Evolutionary conservation across 2,113 vertebrate genomes (phyloP).

Genomic region (Tetrao urogallus): DNA sequence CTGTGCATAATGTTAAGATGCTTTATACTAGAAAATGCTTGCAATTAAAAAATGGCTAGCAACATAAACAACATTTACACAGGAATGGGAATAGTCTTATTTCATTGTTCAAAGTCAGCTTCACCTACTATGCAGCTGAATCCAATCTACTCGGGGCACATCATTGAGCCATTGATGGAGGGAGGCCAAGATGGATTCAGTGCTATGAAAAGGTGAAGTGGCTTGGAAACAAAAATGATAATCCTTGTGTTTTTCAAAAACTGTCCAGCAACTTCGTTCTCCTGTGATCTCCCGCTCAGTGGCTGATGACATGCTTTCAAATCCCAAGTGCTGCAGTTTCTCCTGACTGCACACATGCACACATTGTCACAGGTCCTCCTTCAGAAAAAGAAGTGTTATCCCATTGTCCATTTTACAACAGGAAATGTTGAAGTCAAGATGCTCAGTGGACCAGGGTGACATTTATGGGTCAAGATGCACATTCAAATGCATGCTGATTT

Average conservation of each 20-base stretch:
- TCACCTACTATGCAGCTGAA: constrained; percentile 6
- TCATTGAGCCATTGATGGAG: constrained; percentile 2
- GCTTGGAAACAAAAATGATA: constrained; percentile 71
- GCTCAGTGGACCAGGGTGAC: constrained; percentile 78
- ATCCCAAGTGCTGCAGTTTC: constrained; percentile 53
- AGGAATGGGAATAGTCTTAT: background rate
- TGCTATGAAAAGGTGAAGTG: constrained; percentile 67
- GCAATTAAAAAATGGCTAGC: constrained; percentile 13
- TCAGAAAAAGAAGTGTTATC: constrained; percentile 61
- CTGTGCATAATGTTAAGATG: background rate
- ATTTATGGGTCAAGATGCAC: constrained; percentile 82
- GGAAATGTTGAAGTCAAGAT: constrained; percentile 80
- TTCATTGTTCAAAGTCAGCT: background rate
- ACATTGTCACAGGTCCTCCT: constrained; percentile 60
- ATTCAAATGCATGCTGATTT: constrained; percentile 81
- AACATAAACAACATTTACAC: background rate
- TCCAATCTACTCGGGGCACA: background rate
- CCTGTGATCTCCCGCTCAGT: constrained; percentile 57
- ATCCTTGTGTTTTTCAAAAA: constrained; percentile 64
- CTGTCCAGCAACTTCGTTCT: constrained; percentile 60
- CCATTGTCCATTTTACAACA: constrained; percentile 76
- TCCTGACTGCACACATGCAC: constrained; percentile 59
- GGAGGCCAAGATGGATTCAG: constrained; percentile 8
- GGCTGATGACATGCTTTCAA: constrained; percentile 67
- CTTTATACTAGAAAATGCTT: background rate